Base-by-base conservation (phyloP, 2,888 invertebrate genomes). In the Plagodis pulveraria region DNA sequence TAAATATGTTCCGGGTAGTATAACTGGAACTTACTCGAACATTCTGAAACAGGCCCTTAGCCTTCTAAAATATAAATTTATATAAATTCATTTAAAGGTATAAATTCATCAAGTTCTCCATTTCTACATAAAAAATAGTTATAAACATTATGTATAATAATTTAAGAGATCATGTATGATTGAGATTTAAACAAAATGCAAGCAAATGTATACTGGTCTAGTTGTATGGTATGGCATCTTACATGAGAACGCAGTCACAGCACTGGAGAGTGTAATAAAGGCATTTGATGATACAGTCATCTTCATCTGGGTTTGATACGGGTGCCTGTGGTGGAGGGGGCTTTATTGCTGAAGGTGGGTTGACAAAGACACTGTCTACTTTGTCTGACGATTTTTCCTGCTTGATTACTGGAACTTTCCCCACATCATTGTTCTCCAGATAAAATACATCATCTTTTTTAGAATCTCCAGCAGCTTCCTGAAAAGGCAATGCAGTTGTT, bases 261-360 rank as follows among this genome's bases (percentile, higher is more conserved):
- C 95, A 95, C 76, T 94, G 94, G 71, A 95, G 85, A 2, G 94
- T 93, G 69, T 94, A 94, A 72, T 94, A 95, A 12, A 95, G 84
- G 72, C 95, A 95, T 74, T 94, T 93, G 10, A 95, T 91, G 55
- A 93, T 90, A 70, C 95, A 95, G 50, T 89, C 90, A 63, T 94
- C 94, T 12, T 94, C 94, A 60, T 94, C 93, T 5, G 82, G 79
- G 0, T 78, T 76, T 51, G 89, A 78, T 0, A 77, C 66, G 7
- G 70, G 70, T 0, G 87, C 82, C 5, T 77, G 72, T 2, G 66
- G 56, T 0, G 66, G 63, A 2, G 60, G 60, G 5, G 80, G 66
- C 56, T 89, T 88, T 40, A 83, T 80, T 2, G 79, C 65, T 0
- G 86, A 81, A 0, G 80, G 80, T 10, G 83, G 80, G 62, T 80